Evolutionary conservation across 2,888 invertebrate genomes (phyloP), one percentile per base, ranked within the genome.

Genomic region (Mythimna pallens): DNA sequence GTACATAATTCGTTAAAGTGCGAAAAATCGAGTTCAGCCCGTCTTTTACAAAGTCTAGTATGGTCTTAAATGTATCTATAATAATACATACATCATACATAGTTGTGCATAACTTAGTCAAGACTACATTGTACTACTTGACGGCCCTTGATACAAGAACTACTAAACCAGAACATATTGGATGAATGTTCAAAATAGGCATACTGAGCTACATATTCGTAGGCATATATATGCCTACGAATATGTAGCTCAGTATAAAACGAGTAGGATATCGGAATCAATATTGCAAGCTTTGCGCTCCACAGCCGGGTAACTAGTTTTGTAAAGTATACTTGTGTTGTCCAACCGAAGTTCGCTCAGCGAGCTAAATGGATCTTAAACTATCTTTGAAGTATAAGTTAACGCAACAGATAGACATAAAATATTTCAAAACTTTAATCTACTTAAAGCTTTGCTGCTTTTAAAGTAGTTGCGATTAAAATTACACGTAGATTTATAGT

Each of bases 241-340:
- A 82, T 58, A 71, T 30, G 8, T 47, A 67, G 61, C 54, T 55
- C 40, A 69, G 52, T 70, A 67, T 66, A 69, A 72, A 76, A 77
- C 78, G 22, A 73, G 64, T 71, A 57, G 66, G 52, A 77, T 67
- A 74, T 74, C 58, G 63, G 52, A 84, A 84, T 83, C 82, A 83
- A 84, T 84, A 83, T 75, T 82, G 78, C 70, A 73, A 70, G 78
- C 78, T 84, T 77, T 73, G 70, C 65, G 63, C 70, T 70, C 66
- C 55, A 73, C 75, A 69, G 66, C 55, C 66, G 40, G 54, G 69
- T 81, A 82, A 83, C 82, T 83, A 75, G 78, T 78, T 84, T 75
- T 59, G 82, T 69, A 73, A 81, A 82, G 70, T 73, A 75, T 75
- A 57, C 82, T 81, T 78, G 70, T 74, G 62, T 81, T 77, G 78